These are phyloP conservation scores for Sesia apiformis DNA, from an alignment of 2,888 invertebrate genomes.

Conservation along the genomic window DNA sequence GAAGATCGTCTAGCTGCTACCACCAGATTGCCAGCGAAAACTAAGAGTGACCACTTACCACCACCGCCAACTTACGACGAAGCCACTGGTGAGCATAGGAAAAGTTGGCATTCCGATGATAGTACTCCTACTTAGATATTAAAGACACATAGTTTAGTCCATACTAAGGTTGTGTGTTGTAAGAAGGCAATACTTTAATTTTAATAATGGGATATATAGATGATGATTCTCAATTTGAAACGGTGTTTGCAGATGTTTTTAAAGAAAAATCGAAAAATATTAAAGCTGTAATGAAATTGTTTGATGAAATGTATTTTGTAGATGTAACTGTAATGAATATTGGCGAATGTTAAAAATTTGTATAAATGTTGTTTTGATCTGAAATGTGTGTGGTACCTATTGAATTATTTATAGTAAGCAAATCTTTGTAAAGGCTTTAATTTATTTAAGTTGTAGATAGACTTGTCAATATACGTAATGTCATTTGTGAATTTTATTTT, in stretches of 20 bases:
- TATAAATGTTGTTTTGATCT: not conserved
- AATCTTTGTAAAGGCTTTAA: conserved; percentile 50
- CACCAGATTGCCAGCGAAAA: conserved; percentile 40
- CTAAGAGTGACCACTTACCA: conserved; percentile 50
- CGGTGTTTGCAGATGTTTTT: not conserved
- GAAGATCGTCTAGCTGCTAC: conserved; percentile 48
- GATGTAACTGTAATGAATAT: no score
- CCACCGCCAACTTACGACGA: conserved; percentile 61
- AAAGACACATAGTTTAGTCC: not conserved
- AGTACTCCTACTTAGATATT: conserved; percentile 53
- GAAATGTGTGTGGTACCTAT: not conserved
- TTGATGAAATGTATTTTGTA: no score
- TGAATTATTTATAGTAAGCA: conserved; percentile 3
- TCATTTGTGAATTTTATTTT: not conserved
- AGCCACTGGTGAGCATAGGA: conserved; percentile 54
- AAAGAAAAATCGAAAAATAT: no score
- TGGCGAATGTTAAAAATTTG: no score
- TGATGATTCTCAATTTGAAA: not conserved
- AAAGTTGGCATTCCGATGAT: conserved; percentile 71
- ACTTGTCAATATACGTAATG: not conserved
- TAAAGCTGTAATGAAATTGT: no score
- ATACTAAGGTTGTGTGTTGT: not conserved
- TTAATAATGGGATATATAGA: not conserved
- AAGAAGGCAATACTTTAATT: conserved; percentile 5
- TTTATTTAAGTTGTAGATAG: conserved; percentile 31